Conservation (phyloP, 1,140 invertebrate species). For the Procambarus virginalis region DNA sequence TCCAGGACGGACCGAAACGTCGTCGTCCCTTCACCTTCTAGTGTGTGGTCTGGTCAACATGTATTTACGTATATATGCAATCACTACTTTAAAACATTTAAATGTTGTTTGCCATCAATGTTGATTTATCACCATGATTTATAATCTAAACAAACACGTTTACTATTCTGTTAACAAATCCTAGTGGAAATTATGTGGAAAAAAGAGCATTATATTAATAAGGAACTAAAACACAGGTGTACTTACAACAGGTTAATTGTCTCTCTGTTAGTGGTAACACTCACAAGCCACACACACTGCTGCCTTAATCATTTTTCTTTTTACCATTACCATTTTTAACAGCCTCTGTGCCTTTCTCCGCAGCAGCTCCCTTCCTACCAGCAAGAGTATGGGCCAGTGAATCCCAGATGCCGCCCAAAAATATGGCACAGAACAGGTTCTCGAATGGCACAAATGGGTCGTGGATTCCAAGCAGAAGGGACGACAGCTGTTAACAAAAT, state of each 20-base stretch:
- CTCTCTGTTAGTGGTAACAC: conserved; percentile 39
- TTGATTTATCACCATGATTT: too few relatives aligned
- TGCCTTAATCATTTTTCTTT: conserved; percentile 67
- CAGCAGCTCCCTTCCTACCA: conserved; percentile 70
- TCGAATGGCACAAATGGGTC: conserved; percentile 99
- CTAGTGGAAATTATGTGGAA: too few relatives aligned
- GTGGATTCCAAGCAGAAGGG: conserved; percentile 95
- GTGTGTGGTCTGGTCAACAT: too few relatives aligned
- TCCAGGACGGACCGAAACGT: too few relatives aligned
- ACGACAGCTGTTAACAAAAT: conserved; percentile 83
- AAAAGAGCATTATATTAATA: too few relatives aligned
- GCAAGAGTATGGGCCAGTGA: conserved; percentile 80
- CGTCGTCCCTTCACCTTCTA: too few relatives aligned
- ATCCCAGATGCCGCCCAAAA: conserved; percentile 98
- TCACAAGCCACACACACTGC: conserved; percentile 17
- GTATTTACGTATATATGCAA: too few relatives aligned
- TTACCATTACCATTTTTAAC: conserved; percentile 68
- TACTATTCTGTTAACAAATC: too few relatives aligned
- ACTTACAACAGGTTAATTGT: neutral
- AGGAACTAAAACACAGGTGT: too few relatives aligned
- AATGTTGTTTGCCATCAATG: too few relatives aligned
- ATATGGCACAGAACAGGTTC: conserved; percentile 97
- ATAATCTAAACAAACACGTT: too few relatives aligned
- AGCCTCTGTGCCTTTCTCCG: conserved; percentile 51
- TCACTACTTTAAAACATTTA: too few relatives aligned